A percentile compares a stretch with the other conserved stretches of the same genome.
Conservation (phyloP, 1,140 invertebrate species). For the Schlechtendalia chinensis region DNA sequence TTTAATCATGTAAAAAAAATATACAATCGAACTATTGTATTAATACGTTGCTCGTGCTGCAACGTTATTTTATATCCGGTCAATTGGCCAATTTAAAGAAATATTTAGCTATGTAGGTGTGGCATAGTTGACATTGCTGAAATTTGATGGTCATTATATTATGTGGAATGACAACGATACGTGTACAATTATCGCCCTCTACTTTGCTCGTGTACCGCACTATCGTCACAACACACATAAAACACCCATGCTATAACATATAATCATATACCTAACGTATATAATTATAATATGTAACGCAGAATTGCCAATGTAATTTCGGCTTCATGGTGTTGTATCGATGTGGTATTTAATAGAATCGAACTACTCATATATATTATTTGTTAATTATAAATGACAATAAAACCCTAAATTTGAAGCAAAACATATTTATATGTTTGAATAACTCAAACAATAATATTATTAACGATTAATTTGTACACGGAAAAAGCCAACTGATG, state of each 20-base stretch:
- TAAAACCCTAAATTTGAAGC: no score
- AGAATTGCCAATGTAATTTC: neutral
- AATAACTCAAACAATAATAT: no score
- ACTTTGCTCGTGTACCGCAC: neutral
- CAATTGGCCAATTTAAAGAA: neutral
- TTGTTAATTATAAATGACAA: no score
- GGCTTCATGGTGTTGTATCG: neutral
- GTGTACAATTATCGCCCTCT: neutral
- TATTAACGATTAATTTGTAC: no score
- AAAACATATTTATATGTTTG: no score
- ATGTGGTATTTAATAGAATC: no score
- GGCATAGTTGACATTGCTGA: constrained; percentile 12
- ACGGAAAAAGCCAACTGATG: no score
- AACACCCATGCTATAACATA: neutral
- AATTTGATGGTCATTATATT: constrained; percentile 24
- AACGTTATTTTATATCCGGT: constrained; percentile 27
- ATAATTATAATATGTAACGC: neutral
- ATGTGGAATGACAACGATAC: neutral
- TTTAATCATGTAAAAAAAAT: neutral
- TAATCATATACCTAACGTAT: neutral
- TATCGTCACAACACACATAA: neutral
- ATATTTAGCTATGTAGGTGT: neutral
- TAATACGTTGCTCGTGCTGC: neutral
- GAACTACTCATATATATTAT: no score
- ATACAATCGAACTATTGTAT: constrained; percentile 1